phyloP scores from a whole-genome alignment of 2,797 vertebrate species.

The Cyclura pinguis region DNA sequence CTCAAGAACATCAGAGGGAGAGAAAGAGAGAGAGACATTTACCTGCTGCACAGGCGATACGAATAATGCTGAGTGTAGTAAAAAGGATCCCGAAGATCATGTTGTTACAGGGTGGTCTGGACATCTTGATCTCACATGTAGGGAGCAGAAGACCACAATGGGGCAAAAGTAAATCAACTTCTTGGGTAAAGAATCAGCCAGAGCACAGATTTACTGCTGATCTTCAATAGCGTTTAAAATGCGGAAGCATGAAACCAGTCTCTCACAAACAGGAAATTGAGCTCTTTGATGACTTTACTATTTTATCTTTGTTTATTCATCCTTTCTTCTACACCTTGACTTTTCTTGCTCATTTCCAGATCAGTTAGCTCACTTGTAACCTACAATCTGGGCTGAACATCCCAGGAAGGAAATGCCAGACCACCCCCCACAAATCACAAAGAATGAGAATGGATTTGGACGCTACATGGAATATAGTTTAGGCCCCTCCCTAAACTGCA shows the following conservation, averaged over 20 bases:
- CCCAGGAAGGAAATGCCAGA: background rate
- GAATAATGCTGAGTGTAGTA: conserved; percentile 76
- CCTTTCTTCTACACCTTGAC: background rate
- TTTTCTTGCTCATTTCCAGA: background rate
- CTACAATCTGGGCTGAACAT: background rate
- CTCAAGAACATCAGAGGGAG: background rate
- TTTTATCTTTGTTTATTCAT: conserved; percentile 65
- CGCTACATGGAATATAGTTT: background rate
- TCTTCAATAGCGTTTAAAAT: conserved; percentile 60
- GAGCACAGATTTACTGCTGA: conserved; percentile 48
- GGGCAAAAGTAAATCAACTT: conserved; percentile 16
- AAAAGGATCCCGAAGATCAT: conserved; percentile 77
- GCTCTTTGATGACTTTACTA: conserved; percentile 75
- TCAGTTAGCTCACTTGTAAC: background rate
- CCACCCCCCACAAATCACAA: background rate
- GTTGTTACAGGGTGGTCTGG: conserved; percentile 45
- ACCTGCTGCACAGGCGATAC: conserved; percentile 76
- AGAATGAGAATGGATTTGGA: background rate
- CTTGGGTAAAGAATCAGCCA: conserved; percentile 2
- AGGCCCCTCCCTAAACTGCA: no score
- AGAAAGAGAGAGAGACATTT: conserved; percentile 60
- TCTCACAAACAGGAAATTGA: conserved; percentile 74
- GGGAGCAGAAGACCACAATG: conserved; percentile 41
- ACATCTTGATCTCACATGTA: conserved; percentile 63
- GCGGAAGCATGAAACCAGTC: conserved; percentile 63